Conservation (phyloP, 2,113 vertebrate genomes). For the Atrichornis clamosus region DNA sequence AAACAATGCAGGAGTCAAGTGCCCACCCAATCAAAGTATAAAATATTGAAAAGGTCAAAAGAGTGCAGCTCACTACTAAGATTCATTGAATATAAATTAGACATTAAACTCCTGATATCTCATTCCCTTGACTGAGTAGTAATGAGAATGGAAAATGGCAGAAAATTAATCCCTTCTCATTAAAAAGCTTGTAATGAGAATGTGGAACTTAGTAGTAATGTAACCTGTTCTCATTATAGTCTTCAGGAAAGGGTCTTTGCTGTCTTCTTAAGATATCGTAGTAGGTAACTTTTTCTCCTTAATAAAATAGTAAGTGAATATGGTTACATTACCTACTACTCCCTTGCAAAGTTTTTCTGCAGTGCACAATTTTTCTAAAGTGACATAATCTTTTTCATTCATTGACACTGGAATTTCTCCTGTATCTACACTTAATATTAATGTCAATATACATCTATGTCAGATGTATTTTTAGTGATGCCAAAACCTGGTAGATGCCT, state of each 20-base stretch:
- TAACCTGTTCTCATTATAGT: conserved; percentile 32
- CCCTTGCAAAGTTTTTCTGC: not conserved
- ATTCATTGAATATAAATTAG: conserved; percentile 68
- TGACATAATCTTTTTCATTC: not conserved
- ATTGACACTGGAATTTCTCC: not conserved
- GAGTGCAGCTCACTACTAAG: conserved; percentile 11
- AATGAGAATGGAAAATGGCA: conserved; percentile 65
- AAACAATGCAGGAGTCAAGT: conserved; percentile 51
- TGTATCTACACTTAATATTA: not conserved
- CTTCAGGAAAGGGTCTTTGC: conserved; percentile 13
- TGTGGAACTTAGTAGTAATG: conserved; percentile 19
- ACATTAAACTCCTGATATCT: conserved; percentile 52
- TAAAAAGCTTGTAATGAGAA: conserved; percentile 62
- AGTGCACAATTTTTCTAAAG: not conserved
- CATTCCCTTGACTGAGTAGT: conserved; percentile 46
- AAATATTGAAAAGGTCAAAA: conserved; percentile 66
- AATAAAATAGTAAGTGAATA: not conserved
- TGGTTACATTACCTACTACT: not conserved
- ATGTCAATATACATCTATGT: not conserved
- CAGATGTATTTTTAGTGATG: not conserved
- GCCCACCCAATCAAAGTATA: conserved; percentile 47
- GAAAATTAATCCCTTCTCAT: conserved; percentile 67
- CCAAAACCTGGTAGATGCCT: not conserved
- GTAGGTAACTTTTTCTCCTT: not conserved
- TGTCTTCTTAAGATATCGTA: conserved; percentile 7